These are phyloP conservation scores for Drosophila phalerata DNA, from an alignment of 2,888 invertebrate genomes.

Conservation along the genomic window DNA sequence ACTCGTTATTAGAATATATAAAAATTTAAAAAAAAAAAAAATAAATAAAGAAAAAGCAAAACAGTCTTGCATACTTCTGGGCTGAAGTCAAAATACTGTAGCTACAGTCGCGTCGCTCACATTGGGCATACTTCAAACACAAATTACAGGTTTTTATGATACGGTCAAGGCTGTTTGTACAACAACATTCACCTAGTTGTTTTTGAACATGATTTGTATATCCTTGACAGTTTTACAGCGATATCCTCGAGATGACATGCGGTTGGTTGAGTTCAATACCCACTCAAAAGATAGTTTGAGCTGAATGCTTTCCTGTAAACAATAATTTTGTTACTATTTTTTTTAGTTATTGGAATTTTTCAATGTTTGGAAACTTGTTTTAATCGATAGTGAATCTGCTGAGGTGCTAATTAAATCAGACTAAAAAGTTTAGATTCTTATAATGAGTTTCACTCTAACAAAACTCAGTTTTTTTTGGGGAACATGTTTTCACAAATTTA, in stretches of 20 bases:
- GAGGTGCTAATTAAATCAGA: constrained; percentile 38
- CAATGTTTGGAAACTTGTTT: constrained; percentile 36
- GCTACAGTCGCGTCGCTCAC: constrained; percentile 18
- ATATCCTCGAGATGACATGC: constrained; percentile 16
- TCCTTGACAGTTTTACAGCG: constrained; percentile 17
- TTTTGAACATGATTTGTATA: neutral
- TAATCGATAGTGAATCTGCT: constrained; percentile 36
- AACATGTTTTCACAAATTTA: constrained; percentile 51
- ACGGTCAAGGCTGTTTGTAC: constrained; percentile 48
- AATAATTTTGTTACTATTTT: neutral
- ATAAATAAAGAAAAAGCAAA: too few relatives aligned
- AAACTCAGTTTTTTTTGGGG: constrained; percentile 10
- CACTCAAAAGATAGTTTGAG: neutral
- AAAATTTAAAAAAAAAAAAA: too few relatives aligned
- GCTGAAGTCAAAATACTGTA: neutral
- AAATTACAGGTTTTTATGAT: constrained; percentile 38
- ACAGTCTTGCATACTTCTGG: constrained; percentile 48
- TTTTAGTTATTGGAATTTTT: constrained; percentile 8
- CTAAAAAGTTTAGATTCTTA: constrained; percentile 1
- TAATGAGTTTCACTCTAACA: constrained; percentile 10
- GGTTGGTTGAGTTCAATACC: neutral
- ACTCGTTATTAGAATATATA: too few relatives aligned
- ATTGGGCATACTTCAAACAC: neutral
- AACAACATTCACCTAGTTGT: constrained; percentile 33
- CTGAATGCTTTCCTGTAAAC: neutral